Base-by-base conservation (phyloP, 2,888 invertebrate species). In the Imbricaverruca yamaguchii region DNA sequence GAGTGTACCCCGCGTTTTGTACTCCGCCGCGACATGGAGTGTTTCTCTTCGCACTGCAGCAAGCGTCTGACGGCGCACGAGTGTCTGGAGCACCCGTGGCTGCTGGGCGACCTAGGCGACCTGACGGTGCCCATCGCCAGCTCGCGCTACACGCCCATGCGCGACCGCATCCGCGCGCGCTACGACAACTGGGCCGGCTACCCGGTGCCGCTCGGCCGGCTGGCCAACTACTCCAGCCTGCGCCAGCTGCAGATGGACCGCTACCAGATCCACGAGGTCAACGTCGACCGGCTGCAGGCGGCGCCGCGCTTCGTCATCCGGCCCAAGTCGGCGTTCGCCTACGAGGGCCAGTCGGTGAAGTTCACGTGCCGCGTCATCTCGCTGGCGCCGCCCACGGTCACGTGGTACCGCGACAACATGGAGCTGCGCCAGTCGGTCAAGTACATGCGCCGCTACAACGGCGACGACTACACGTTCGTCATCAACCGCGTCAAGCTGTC, bases 51-150 rank as follows among this genome's bases (percentile, higher is more conserved):
- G 15, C 23, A 12, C 23, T 89, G 4, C 86, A 95, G 94, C 86
- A 95, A 97, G 87, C 94, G 99, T 86, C 92, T 99, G 94, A 99
- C 97, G 0, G 97, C 98, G 0, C 97, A 98, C 89, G 98, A 99
- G 89, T 97, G 98, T 86, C 88, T 99, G 65, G 89, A 95, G 81
- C 99, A 99, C 90, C 90, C 94, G 74, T 99, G 99, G 99, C 89
- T 99, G 85, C 93, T 93, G 81, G 96, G 96, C 69, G 95, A 94
- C 86, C 93, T 93, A 83, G 92, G 92, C 69, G 90, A 89, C 82
- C 90, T 93, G 86, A 94, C 93, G 0, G 90, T 91, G 83, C 90
- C 86, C 81, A 97, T 99, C 86, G 93, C 94, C 81, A 92, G 93
- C 84, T 91, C 93, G 81, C 91, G 94, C 84, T 98, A 97, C 89